Percentiles rank a stretch among this genome's conserved stretches.
These are phyloP conservation scores for Spilosoma lubricipeda DNA, from an alignment of 2,888 invertebrate species.

Conservation along the genomic window DNA sequence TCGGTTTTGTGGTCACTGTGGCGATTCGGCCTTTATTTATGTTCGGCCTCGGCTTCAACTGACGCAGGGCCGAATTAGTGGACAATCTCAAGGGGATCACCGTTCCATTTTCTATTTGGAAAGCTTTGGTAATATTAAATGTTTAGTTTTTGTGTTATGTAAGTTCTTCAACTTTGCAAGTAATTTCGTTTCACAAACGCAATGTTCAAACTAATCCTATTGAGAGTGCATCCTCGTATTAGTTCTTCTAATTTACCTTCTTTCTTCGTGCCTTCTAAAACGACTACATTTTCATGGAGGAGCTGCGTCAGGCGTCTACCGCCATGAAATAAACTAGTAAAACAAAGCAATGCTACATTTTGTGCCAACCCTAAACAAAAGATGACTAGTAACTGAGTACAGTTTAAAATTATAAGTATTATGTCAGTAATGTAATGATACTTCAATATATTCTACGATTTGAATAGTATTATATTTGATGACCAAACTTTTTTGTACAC, in stretches of 20 bases:
- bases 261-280: neutral
- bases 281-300: neutral
- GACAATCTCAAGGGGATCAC: slow-evolving; percentile 54
- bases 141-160: slow-evolving; percentile 5
- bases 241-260: neutral
- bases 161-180: neutral
- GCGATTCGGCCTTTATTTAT: slow-evolving; percentile 80
- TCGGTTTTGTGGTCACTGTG: slow-evolving; percentile 81
- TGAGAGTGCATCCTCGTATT: neutral
- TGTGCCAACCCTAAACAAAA: too few relatives aligned
- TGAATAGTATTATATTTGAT: too few relatives aligned
- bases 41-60: slow-evolving; percentile 56
- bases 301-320: neutral
- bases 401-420: neutral
- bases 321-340: neutral
- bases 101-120: slow-evolving; percentile 48
- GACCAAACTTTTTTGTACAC: too few relatives aligned
- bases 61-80: slow-evolving; percentile 61
- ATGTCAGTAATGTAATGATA: neutral
- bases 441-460: neutral
- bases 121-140: slow-evolving; percentile 25
- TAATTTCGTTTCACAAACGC: neutral
- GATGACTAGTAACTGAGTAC: neutral
- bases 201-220: neutral
- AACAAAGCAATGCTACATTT: neutral